phyloP scores from a whole-genome alignment of 2,797 vertebrate species.

The Cirrhinus molitorella region DNA sequence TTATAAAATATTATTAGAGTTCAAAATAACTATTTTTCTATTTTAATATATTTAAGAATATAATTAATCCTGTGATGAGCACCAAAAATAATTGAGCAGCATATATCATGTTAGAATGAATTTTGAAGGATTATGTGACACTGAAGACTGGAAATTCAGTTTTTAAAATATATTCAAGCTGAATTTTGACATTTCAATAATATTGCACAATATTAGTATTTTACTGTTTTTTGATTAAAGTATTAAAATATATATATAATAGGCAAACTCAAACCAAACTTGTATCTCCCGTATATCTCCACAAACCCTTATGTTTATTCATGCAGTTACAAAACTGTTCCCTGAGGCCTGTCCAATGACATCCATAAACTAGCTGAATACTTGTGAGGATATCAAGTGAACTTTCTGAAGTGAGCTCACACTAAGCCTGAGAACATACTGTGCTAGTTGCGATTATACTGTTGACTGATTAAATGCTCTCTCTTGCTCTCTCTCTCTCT shows the following conservation, averaged over 20 bases:
- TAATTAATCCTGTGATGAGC: background rate
- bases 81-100: background rate
- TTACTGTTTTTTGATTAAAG: too few species aligned
- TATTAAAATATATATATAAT: background rate
- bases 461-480: conserved; percentile 33
- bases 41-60: background rate
- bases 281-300: background rate
- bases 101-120: background rate
- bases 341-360: background rate
- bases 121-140: background rate
- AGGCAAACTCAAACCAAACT: background rate
- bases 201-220: background rate
- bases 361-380: conserved; percentile 19
- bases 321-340: background rate
- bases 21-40: background rate
- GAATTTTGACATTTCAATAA: background rate
- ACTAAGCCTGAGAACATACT: conserved; percentile 49
- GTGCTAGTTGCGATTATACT: conserved; percentile 38
- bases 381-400: conserved; percentile 28
- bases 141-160: background rate
- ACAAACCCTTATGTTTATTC: background rate
- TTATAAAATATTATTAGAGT: background rate
- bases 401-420: conserved; percentile 42
- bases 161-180: too few species aligned
- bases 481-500: conserved; percentile 24